Evolutionary conservation across 2,797 vertebrate species (phyloP), one percentile per base, ranked within the genome.

Genomic region (Pipistrellus pipistrellus): DNA sequence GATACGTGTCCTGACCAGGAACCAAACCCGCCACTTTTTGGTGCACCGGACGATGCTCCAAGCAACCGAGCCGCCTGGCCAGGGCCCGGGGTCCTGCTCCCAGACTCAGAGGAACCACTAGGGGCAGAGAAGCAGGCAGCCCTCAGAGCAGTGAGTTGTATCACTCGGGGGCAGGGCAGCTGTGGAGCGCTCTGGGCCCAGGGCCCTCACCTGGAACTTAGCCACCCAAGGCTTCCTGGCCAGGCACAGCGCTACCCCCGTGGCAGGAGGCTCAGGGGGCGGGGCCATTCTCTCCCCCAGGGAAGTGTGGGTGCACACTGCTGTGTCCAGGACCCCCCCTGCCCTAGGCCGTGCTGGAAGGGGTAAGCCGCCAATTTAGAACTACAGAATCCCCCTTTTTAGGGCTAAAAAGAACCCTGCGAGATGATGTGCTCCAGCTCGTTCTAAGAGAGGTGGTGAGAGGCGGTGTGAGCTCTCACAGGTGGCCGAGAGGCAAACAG

Each of bases 211-310:
- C 14, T 72, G 95, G 94, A 93, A 62, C 95, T 90, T 93, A 95
- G 96, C 95, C 95, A 96, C 94, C 27, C 55, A 30, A 25, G 30
- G 75, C 84, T 87, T 66, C 35, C 32, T 1, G 1, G 88, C 27
- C 41, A 18, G 69, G 44, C 91, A 78, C 46, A 41, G 38, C 30
- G 44, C 14, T 1, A 30, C 13, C 20, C 0, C 41, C 48, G 9
- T 8, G 62, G 57, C 78, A 76, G 91, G 83, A 10, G n/a, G 57
- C 55, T 46, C 46, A 23, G 77, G 72, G 35, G 73, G 73, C 85
- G 27, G 30, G 11, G 55, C 12, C 59, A 21, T 25, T 73, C 32
- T 78, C 66, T 75, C 2, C 62, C 69, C 25, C 9, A 59, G 66
- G 55, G 78, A 66, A 51, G 23, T 30, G 51, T 48, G 27, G 18